Evolutionary conservation across 2,888 invertebrate species (phyloP).

Genomic region (Lordiphosa andalusiaca): DNA sequence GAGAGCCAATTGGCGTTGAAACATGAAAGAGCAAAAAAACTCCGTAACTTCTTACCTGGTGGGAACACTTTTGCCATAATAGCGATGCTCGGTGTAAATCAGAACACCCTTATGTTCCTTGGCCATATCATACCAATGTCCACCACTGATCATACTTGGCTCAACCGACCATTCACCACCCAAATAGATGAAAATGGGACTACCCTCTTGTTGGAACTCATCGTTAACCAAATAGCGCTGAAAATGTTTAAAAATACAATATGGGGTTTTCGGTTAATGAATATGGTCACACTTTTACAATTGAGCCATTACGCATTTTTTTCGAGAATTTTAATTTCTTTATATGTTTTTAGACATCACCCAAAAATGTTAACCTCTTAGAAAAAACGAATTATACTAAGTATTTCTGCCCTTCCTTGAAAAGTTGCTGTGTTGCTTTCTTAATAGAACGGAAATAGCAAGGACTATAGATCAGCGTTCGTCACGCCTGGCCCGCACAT

Average conservation of each 20-base stretch:
- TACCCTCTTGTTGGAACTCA: conserved; percentile 80
- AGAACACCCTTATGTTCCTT: conserved; percentile 83
- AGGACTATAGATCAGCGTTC: too few relatives aligned
- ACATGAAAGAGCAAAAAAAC: background rate
- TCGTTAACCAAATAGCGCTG: conserved; percentile 82
- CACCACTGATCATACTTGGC: conserved; percentile 82
- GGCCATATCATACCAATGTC: conserved; percentile 84
- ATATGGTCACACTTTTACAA: too few relatives aligned
- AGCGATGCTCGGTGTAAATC: conserved; percentile 90
- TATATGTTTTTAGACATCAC: too few relatives aligned
- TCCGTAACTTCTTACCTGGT: conserved; percentile 82
- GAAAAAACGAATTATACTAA: too few relatives aligned
- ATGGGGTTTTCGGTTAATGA: too few relatives aligned
- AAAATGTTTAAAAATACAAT: background rate
- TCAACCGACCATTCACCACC: conserved; percentile 87
- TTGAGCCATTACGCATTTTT: too few relatives aligned
- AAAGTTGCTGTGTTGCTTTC: too few relatives aligned
- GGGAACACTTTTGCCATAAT: conserved; percentile 88
- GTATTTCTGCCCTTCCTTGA: too few relatives aligned
- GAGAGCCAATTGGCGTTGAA: accelerated
- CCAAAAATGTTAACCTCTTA: too few relatives aligned
- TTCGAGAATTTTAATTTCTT: too few relatives aligned
- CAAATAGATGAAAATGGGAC: conserved; percentile 85
- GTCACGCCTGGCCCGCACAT: too few relatives aligned
- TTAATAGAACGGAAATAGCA: too few relatives aligned